phyloP scores from a whole-genome alignment of 2,888 invertebrate genomes.

The Caenorhabditis angaria region DNA sequence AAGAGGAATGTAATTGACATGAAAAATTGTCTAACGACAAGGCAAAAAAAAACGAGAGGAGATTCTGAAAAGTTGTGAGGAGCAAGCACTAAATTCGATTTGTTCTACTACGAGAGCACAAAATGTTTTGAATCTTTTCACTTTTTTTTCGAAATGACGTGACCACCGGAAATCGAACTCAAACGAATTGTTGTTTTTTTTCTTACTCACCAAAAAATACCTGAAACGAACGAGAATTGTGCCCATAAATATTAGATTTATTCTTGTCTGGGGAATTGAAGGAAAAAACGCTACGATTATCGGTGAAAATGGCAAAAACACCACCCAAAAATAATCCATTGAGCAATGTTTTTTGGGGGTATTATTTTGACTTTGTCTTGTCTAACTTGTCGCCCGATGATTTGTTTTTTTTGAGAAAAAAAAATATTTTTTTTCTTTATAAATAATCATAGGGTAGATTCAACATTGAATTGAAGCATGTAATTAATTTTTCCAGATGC shows the following conservation, averaged over 20 bases:
- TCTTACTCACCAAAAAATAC: not conserved
- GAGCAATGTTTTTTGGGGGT: too few relatives aligned
- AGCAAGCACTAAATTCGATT: not conserved
- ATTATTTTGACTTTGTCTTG: too few relatives aligned
- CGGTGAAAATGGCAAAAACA: too few relatives aligned
- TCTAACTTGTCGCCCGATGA: too few relatives aligned
- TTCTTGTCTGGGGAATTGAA: not conserved
- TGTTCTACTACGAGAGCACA: not conserved
- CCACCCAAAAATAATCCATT: not conserved
- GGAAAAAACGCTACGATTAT: too few relatives aligned
- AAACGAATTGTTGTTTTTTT: not conserved
- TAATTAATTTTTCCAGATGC: too few relatives aligned
- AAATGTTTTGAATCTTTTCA: not conserved
- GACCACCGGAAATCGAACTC: not conserved
- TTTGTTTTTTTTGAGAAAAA: too few relatives aligned
- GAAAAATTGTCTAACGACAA: slow-evolving; percentile 4
- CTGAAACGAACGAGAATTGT: not conserved
- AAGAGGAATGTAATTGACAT: not conserved
- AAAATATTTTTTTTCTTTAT: too few relatives aligned
- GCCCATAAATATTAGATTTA: slow-evolving; percentile 1
- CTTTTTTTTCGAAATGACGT: not conserved
- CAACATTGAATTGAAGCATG: too few relatives aligned
- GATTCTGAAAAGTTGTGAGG: slow-evolving; percentile 2
- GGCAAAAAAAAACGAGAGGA: too few relatives aligned
- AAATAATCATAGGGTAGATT: too few relatives aligned